Evolutionary conservation across 2,888 invertebrate genomes (phyloP).

Genomic region (Idaea aversata): DNA sequence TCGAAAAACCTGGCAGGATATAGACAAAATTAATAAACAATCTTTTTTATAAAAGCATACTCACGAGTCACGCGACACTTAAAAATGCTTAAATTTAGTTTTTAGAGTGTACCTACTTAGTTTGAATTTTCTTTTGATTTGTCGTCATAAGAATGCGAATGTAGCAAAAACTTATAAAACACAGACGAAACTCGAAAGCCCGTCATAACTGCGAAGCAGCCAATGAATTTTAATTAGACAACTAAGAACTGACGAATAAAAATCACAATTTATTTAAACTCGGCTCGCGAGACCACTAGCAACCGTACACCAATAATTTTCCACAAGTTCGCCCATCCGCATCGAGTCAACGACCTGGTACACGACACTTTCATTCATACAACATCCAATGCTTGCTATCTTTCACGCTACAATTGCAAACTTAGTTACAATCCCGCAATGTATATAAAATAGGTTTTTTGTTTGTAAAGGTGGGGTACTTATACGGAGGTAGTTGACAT

Average conservation of each 20-base stretch:
- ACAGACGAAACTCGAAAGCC: background rate
- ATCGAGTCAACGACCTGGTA: constrained; percentile 47
- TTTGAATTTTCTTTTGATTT: background rate
- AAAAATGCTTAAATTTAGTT: background rate
- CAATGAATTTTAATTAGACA: background rate
- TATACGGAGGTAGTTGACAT: constrained; percentile 30
- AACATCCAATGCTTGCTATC: constrained; percentile 21
- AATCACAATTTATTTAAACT: background rate
- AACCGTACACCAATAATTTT: constrained; percentile 30
- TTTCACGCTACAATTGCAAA: constrained; percentile 2
- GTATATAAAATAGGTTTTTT: constrained; percentile 6
- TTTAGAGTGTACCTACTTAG: too few species aligned
- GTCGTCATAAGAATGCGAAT: background rate
- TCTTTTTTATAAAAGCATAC: background rate
- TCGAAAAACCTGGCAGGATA: too few species aligned
- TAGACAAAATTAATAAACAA: too few species aligned
- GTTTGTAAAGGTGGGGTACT: constrained; percentile 10
- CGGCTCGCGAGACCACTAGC: background rate
- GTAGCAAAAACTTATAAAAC: background rate
- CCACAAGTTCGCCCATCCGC: constrained; percentile 41
- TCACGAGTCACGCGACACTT: background rate
- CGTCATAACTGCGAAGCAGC: background rate
- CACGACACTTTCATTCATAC: constrained; percentile 36
- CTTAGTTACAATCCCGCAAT: constrained; percentile 14
- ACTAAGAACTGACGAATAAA: background rate